Evolutionary conservation across 2,113 vertebrate genomes (phyloP).

Genomic region (Takifugu flavidus): DNA sequence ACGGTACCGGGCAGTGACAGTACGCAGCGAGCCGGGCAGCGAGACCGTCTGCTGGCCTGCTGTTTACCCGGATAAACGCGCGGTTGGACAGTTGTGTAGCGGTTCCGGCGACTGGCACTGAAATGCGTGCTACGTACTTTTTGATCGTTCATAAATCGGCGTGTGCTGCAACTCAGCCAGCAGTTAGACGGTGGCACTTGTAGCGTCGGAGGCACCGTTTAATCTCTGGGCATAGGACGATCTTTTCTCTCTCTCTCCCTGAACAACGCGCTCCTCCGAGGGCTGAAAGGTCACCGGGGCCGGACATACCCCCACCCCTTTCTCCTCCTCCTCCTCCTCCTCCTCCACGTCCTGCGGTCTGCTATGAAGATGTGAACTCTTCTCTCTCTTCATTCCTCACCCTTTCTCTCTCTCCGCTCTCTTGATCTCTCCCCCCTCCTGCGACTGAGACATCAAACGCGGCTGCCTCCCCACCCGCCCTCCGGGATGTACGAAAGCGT

Average conservation of each 20-base stretch:
- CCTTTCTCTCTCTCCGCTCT: constrained; percentile 27
- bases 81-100: constrained; percentile 2
- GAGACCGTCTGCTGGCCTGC: neutral
- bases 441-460: constrained; percentile 39
- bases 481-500: constrained; percentile 66
- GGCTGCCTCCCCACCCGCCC: neutral
- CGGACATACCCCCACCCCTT: constrained; percentile 14
- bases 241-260: neutral
- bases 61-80: constrained; percentile 2
- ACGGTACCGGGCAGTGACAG: neutral
- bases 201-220: constrained; percentile 9
- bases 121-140: neutral
- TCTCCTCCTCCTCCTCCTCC: constrained; percentile 15
- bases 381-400: constrained; percentile 13
- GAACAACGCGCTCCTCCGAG: constrained; percentile 1
- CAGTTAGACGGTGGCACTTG: constrained; percentile 21
- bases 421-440: constrained; percentile 28
- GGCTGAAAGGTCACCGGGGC: constrained; percentile 52
- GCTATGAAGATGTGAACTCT: constrained; percentile 1
- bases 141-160: neutral
- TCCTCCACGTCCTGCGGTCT: constrained; percentile 21
- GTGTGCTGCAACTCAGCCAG: neutral
- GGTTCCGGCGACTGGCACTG: neutral
- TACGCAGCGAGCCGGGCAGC: neutral
- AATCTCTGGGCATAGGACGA: too few relatives aligned